phyloP scores from a whole-genome alignment of 2,888 invertebrate genomes.

The Macropis europaea region DNA sequence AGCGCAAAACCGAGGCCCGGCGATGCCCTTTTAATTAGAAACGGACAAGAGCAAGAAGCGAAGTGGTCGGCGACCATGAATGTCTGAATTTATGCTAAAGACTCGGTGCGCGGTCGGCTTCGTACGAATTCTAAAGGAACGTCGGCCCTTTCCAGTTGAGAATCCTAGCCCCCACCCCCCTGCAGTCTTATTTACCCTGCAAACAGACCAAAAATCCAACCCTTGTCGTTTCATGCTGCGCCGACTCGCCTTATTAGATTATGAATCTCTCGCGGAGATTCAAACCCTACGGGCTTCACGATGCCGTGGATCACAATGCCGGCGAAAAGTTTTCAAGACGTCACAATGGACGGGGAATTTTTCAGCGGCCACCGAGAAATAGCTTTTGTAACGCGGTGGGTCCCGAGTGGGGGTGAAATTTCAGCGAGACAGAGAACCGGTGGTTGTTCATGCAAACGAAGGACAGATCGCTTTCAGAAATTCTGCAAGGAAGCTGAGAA shows the following conservation, averaged over 20 bases:
- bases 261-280: background rate
- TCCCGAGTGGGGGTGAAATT: no score
- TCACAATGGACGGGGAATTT: no score
- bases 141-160: conserved; percentile 14
- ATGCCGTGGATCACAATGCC: no score
- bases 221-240: conserved; percentile 9
- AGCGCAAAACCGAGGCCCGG: conserved; percentile 26
- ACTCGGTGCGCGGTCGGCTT: background rate
- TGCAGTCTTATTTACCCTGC: background rate
- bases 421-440: no score
- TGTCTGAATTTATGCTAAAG: conserved; percentile 35
- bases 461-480: no score
- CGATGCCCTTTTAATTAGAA: conserved; percentile 47
- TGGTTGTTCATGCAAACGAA: no score
- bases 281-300: no score
- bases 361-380: no score
- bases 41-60: conserved; percentile 29
- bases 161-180: background rate
- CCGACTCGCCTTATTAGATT: background rate
- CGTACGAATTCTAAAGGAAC: conserved; percentile 33
- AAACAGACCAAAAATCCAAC: conserved; percentile 5
- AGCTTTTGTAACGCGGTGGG: no score
- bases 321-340: no score
- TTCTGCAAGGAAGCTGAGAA: no score
- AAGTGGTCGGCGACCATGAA: conserved; percentile 26